These are phyloP conservation scores for Caenorhabditis sulstoni DNA, from an alignment of 2,888 invertebrate genomes.

Conservation along the genomic window DNA sequence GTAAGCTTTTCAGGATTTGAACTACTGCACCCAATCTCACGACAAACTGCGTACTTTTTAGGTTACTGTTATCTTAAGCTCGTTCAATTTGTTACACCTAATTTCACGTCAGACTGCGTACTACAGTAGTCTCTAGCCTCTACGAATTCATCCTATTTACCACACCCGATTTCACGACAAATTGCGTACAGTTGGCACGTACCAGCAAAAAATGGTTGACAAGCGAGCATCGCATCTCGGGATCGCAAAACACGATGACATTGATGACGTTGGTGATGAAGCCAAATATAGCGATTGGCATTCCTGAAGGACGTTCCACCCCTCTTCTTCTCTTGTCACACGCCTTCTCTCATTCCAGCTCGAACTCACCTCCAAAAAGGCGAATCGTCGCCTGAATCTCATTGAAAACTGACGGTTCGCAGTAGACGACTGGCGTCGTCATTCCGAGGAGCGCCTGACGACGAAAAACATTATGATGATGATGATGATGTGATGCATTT, in stretches of 20 bases:
- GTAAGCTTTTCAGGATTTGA: too few relatives aligned
- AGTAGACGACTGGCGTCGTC: constrained; percentile 35
- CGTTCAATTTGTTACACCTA: too few relatives aligned
- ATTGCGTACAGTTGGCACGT: constrained; percentile 31
- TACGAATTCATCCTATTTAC: too few relatives aligned
- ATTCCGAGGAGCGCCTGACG: too few relatives aligned
- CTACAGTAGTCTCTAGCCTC: too few relatives aligned
- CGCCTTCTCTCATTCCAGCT: not conserved
- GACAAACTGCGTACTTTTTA: too few relatives aligned
- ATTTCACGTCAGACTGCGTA: too few relatives aligned
- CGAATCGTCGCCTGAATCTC: constrained; percentile 63
- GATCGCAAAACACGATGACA: constrained; percentile 77
- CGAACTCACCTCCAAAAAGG: constrained; percentile 56
- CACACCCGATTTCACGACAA: not conserved
- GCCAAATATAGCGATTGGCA: constrained; percentile 75
- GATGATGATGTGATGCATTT: too few relatives aligned
- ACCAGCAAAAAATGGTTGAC: constrained; percentile 79
- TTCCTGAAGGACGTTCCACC: constrained; percentile 38
- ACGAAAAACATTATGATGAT: too few relatives aligned
- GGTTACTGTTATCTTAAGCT: too few relatives aligned
- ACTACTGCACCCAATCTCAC: too few relatives aligned
- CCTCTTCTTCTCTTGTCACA: too few relatives aligned
- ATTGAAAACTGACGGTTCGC: constrained; percentile 82
- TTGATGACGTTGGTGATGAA: constrained; percentile 78
- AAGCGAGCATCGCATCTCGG: constrained; percentile 76